Conservation (phyloP, 2,888 invertebrate species). For the Rhogogaster chlorosoma region DNA sequence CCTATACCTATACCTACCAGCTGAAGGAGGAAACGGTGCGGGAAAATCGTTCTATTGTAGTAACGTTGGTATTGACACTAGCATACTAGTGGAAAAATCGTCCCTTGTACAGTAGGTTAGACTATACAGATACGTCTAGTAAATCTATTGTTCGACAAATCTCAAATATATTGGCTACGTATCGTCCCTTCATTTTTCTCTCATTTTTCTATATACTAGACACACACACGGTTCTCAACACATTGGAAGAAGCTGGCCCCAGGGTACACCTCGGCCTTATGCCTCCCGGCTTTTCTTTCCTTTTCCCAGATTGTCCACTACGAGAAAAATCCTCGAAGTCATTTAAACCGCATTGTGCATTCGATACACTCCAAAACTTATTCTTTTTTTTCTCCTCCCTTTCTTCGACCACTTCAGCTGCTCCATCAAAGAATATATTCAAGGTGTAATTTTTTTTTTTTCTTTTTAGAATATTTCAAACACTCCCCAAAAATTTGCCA, state of each 20-base stretch:
- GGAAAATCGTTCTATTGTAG: conserved; percentile 30
- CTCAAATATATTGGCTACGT: conserved; percentile 38
- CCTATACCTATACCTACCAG: background rate
- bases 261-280: background rate
- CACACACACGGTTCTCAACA: background rate
- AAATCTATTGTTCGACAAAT: conserved; percentile 35
- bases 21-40: conserved; percentile 12
- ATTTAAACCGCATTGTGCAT: background rate
- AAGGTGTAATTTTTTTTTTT: background rate
- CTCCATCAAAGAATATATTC: background rate
- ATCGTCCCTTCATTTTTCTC: conserved; percentile 24
- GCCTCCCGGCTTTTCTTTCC: background rate
- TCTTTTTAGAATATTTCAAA: background rate
- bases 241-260: background rate
- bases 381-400: background rate
- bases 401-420: background rate
- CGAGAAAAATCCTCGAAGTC: background rate
- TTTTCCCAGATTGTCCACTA: background rate
- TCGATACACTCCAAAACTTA: background rate
- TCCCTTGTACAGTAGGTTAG: background rate
- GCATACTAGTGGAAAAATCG: background rate
- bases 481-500: background rate
- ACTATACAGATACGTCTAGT: background rate
- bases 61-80: conserved; percentile 22
- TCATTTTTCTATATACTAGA: conserved; percentile 5